phyloP scores from a whole-genome alignment of 2,113 vertebrate genomes.

The Poecile atricapillus region DNA sequence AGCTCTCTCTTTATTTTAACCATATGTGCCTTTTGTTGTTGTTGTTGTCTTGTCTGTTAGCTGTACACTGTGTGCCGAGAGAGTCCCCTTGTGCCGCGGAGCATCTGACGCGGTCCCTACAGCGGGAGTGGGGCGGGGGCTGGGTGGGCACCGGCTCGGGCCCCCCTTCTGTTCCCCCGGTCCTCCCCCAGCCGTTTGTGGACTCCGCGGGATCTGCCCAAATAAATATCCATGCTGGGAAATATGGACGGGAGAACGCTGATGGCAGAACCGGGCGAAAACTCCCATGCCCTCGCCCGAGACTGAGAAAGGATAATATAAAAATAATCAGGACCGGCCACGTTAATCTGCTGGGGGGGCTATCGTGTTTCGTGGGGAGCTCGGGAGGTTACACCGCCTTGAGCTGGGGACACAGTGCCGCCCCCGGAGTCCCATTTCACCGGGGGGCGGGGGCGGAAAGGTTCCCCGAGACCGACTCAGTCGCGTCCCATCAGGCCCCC shows the following conservation, averaged over 20 bases:
- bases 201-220: background rate
- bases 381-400: background rate
- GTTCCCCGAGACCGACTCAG: background rate
- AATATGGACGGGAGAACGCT: too few relatives aligned
- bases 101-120: background rate
- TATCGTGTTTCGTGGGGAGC: background rate
- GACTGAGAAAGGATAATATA: background rate
- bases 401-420: background rate
- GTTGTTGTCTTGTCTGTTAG: constrained; percentile 64
- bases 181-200: too few relatives aligned
- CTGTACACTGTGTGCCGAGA: background rate
- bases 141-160: background rate
- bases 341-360: background rate
- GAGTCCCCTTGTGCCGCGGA: background rate
- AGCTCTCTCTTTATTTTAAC: constrained; percentile 44
- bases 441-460: background rate
- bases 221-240: background rate
- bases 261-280: background rate
- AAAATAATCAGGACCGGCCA: background rate
- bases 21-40: constrained; percentile 63
- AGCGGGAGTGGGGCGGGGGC: background rate
- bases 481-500: background rate
- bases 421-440: background rate
- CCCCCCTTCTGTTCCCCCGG: background rate
- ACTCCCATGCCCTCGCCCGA: background rate